Evolutionary conservation across 2,888 invertebrate genomes (phyloP).

Genomic region (Andrena camellia): DNA sequence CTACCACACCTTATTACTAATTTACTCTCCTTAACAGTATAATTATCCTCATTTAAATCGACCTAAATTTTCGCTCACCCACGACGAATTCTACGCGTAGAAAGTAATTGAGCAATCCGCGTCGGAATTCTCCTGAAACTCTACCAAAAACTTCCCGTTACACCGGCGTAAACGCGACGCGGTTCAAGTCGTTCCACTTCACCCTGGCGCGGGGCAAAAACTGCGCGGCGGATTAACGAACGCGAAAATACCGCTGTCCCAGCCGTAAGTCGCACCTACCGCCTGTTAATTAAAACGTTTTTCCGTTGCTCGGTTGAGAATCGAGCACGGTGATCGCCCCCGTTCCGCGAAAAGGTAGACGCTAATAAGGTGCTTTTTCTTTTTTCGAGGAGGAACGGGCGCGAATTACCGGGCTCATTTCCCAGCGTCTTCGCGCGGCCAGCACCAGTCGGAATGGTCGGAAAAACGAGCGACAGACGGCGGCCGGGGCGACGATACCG

Average conservation of each 20-base stretch:
- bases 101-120: conserved; percentile 1
- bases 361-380: conserved; percentile 64
- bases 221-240: conserved; percentile 12
- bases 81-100: not conserved
- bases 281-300: conserved; percentile 48
- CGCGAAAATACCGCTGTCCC: not conserved
- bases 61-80: too few species aligned
- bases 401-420: conserved; percentile 67
- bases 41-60: too few species aligned
- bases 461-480: conserved; percentile 65
- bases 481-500: conserved; percentile 26
- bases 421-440: conserved; percentile 50
- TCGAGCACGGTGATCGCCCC: not conserved
- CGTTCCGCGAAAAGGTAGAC: conserved; percentile 47
- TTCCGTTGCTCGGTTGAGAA: conserved; percentile 13
- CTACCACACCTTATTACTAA: too few species aligned
- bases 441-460: conserved; percentile 49
- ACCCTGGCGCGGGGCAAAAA: not conserved
- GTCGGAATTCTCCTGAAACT: not conserved
- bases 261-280: conserved; percentile 27
- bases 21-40: too few species aligned
- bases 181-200: not conserved
- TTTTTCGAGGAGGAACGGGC: conserved; percentile 49
- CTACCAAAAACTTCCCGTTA: conserved; percentile 8
- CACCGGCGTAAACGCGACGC: not conserved